A percentile compares a stretch with the other conserved stretches of the same genome.
These are phyloP conservation scores for Gallinago media DNA, from an alignment of 2,113 vertebrate genomes.

Conservation along the genomic window DNA sequence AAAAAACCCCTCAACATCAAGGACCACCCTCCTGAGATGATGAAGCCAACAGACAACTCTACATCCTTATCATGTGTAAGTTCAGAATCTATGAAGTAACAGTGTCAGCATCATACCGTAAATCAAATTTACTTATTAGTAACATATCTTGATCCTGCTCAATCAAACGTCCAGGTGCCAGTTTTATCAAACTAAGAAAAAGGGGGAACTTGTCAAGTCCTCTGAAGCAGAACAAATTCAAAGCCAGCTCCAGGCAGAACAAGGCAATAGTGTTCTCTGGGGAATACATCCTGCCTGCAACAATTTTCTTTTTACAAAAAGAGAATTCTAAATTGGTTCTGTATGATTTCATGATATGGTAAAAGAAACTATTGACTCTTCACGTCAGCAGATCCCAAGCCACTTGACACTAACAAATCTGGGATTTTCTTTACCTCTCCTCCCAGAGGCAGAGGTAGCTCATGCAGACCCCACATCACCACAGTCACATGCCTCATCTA, in stretches of 20 bases:
- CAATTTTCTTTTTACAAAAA: not conserved
- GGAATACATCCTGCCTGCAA: not conserved
- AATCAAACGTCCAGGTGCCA: not conserved
- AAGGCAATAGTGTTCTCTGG: not conserved
- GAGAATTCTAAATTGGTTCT: not conserved
- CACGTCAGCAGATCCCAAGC: not conserved
- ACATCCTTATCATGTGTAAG: not conserved
- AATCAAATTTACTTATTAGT: not conserved
- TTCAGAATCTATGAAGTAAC: not conserved
- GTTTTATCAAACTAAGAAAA: not conserved
- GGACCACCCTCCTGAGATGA: not conserved
- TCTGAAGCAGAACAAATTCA: not conserved
- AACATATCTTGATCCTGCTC: not conserved
- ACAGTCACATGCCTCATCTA: not conserved
- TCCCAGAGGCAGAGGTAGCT: not conserved
- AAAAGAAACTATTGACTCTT: not conserved
- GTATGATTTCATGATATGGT: accelerated
- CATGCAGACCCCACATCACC: not conserved
- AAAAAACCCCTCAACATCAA: not conserved
- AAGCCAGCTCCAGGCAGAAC: not conserved
- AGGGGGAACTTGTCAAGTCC: not conserved
- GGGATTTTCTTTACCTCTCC: not conserved
- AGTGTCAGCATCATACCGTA: not conserved
- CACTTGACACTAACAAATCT: not conserved
- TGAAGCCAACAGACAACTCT: not conserved